These are phyloP conservation scores for Aphodius sticticus DNA, from an alignment of 2,888 invertebrate genomes.

Conservation along the genomic window DNA sequence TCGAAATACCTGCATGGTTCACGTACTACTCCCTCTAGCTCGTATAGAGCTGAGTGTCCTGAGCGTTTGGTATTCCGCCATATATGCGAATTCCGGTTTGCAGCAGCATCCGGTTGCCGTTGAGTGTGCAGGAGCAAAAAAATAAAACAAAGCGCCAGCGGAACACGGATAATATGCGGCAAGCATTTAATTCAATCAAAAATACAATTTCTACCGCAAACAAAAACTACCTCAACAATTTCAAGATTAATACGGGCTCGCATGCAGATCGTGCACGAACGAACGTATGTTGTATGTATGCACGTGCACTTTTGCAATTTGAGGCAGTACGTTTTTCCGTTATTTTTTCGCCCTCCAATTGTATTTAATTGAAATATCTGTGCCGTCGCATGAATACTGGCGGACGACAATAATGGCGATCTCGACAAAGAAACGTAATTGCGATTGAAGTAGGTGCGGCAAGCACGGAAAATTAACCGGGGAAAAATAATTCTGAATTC, in stretches of 20 bases:
- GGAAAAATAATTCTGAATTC: background rate
- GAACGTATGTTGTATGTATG: constrained; percentile 7
- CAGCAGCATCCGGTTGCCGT: constrained; percentile 9
- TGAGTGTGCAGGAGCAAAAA: constrained; percentile 21
- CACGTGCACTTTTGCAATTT: constrained; percentile 25
- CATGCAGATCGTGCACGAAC: background rate
- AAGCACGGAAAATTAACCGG: constrained; percentile 9
- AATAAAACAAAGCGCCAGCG: constrained; percentile 23
- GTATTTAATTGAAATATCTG: constrained; percentile 35
- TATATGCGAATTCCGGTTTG: constrained; percentile 26
- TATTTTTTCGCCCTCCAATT: constrained; percentile 28
- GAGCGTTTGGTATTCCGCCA: background rate
- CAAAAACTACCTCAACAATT: constrained; percentile 37
- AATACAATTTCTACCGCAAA: constrained; percentile 35
- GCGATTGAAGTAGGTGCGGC: constrained; percentile 21
- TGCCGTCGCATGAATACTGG: background rate
- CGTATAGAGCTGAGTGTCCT: background rate
- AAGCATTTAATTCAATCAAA: constrained; percentile 37
- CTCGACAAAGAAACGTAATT: constrained; percentile 4
- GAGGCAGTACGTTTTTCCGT: background rate
- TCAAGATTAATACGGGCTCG: constrained; percentile 34
- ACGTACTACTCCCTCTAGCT: background rate
- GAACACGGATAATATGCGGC: constrained; percentile 32
- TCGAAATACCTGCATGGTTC: constrained; percentile 28
- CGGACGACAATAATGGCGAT: background rate